These are phyloP conservation scores for Bombylius major DNA, from an alignment of 2,888 invertebrate genomes.

Conservation along the genomic window DNA sequence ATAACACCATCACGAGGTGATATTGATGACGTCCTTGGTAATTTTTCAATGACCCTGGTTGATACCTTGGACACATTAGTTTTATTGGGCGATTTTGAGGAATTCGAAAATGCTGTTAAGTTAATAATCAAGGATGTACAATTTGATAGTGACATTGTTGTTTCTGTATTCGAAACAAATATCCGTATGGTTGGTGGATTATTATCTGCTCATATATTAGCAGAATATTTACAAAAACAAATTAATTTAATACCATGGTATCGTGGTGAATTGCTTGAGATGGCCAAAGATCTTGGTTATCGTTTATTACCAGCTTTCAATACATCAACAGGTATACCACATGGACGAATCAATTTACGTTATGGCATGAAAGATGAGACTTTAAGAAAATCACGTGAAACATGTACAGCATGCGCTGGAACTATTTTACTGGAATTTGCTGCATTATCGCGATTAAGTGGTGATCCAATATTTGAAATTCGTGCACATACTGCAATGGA, in stretches of 20 bases:
- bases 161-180: slow-evolving; percentile 97
- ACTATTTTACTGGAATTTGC: slow-evolving; percentile 98
- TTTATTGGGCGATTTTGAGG: slow-evolving; percentile 79
- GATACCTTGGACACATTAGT: slow-evolving; percentile 90
- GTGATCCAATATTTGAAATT: slow-evolving; percentile 82
- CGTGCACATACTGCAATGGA: slow-evolving; percentile 96
- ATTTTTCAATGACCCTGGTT: slow-evolving; percentile 90
- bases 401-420: slow-evolving; percentile 96
- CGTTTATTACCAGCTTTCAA: slow-evolving; percentile 95
- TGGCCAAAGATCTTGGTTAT: slow-evolving; percentile 88
- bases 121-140: slow-evolving; percentile 73
- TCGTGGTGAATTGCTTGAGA: slow-evolving; percentile 68
- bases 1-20: slow-evolving; percentile 86
- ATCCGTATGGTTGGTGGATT: slow-evolving; percentile 94
- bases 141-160: slow-evolving; percentile 89
- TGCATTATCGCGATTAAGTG: slow-evolving; percentile 83
- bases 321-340: slow-evolving; percentile 93
- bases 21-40: slow-evolving; percentile 92
- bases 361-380: slow-evolving; percentile 68
- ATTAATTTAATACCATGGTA: slow-evolving; percentile 71
- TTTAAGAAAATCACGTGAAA: slow-evolving; percentile 67
- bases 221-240: slow-evolving; percentile 65
- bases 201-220: slow-evolving; percentile 82
- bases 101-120: slow-evolving; percentile 85
- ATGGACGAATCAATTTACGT: slow-evolving; percentile 81